These are phyloP conservation scores for Papilio machaon DNA, from an alignment of 1,140 invertebrate genomes.

Conservation along the genomic window DNA sequence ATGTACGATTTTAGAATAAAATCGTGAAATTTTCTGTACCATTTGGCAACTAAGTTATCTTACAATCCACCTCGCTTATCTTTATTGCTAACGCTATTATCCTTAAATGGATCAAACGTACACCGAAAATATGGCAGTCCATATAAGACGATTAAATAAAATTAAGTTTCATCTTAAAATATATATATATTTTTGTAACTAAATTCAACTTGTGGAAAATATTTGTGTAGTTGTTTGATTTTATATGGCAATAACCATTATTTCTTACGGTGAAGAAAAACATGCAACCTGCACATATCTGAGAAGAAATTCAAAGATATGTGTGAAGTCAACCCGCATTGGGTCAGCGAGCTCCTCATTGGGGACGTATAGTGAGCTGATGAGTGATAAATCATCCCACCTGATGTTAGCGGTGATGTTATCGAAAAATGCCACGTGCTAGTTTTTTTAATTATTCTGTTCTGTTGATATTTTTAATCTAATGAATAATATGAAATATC, in stretches of 20 bases:
- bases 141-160: background rate
- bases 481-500: no score
- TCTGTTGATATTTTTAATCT: no score
- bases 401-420: no score
- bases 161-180: background rate
- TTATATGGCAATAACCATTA: background rate
- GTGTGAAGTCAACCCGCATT: no score
- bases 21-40: background rate
- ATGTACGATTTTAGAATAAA: background rate
- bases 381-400: no score
- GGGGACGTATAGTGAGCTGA: no score
- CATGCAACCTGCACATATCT: no score
- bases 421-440: no score
- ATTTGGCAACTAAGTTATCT: background rate
- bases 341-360: no score
- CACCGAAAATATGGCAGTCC: background rate
- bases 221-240: background rate
- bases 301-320: no score
- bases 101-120: conserved; percentile 13
- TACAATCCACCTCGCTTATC: conserved; percentile 1
- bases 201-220: background rate
- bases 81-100: conserved; percentile 22
- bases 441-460: no score
- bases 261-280: no score
- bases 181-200: background rate